These are phyloP conservation scores for Mastacembelus armatus DNA, from an alignment of 2,797 vertebrate species.

Conservation along the genomic window DNA sequence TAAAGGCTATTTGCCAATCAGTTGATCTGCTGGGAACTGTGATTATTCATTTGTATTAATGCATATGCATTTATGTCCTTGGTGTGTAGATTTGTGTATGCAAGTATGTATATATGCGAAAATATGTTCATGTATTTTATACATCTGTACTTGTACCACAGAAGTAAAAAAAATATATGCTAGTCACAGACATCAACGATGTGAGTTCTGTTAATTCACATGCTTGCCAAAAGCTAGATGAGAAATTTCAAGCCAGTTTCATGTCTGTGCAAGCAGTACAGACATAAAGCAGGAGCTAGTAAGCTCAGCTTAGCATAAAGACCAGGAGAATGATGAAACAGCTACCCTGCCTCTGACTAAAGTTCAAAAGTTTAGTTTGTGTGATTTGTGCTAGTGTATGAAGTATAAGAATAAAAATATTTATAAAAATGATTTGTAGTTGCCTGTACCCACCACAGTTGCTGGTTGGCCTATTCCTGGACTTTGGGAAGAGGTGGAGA, in stretches of 20 bases:
- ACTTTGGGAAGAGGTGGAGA: too few relatives aligned
- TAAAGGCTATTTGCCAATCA: conserved; percentile 15
- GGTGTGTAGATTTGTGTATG: background rate
- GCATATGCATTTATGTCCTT: background rate
- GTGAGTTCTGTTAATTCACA: background rate
- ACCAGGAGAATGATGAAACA: background rate
- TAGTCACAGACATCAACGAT: too few relatives aligned
- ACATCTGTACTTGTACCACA: background rate
- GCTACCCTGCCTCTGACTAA: background rate
- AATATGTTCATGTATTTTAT: background rate
- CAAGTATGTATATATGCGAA: background rate
- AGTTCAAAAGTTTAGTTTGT: fast-evolving
- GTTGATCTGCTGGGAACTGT: conserved; percentile 29
- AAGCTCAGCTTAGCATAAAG: background rate
- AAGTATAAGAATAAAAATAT: background rate
- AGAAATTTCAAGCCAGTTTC: background rate
- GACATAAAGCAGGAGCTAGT: background rate
- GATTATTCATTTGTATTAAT: conserved; percentile 22
- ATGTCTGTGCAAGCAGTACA: background rate
- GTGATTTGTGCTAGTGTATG: background rate
- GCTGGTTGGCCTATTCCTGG: too few relatives aligned
- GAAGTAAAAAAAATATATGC: too few relatives aligned
- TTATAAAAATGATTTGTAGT: too few relatives aligned
- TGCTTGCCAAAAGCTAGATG: background rate
- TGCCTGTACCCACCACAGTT: too few relatives aligned